phyloP scores from a whole-genome alignment of 1,140 invertebrate genomes.

The Eulimnadia texana region DNA sequence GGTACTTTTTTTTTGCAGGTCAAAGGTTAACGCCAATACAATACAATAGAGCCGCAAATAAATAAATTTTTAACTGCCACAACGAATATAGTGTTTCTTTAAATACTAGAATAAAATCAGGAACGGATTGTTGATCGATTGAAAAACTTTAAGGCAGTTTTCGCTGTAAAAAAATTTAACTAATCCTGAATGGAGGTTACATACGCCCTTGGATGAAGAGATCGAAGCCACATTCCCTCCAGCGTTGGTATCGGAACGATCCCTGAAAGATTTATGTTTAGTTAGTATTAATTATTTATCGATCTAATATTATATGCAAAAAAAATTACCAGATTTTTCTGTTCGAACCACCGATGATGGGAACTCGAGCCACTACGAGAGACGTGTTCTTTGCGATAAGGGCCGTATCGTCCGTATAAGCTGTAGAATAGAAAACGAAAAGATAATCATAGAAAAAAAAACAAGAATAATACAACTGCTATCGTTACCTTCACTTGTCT shows the following conservation, averaged over 20 bases:
- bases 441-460: constrained; percentile 38
- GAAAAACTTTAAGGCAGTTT: background rate
- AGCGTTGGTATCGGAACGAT: background rate
- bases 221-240: background rate
- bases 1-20: too few relatives aligned
- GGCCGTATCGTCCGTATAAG: constrained; percentile 74
- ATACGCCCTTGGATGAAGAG: constrained; percentile 17
- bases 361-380: constrained; percentile 83
- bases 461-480: too few relatives aligned
- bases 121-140: too few relatives aligned
- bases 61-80: too few relatives aligned
- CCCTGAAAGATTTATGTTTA: background rate
- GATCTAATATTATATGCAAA: background rate
- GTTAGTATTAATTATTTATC: background rate
- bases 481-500: constrained; percentile 93
- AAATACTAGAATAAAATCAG: too few relatives aligned
- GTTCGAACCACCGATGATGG: constrained; percentile 39
- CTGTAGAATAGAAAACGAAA: too few relatives aligned
- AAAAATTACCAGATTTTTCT: constrained; percentile 41
- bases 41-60: too few relatives aligned
- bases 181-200: constrained; percentile 14
- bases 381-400: constrained; percentile 95
- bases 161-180: constrained; percentile 3
- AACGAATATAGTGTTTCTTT: too few relatives aligned
- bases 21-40: too few relatives aligned